Base-by-base conservation (phyloP, 1,140 invertebrate species). In the Plodia interpunctella region DNA sequence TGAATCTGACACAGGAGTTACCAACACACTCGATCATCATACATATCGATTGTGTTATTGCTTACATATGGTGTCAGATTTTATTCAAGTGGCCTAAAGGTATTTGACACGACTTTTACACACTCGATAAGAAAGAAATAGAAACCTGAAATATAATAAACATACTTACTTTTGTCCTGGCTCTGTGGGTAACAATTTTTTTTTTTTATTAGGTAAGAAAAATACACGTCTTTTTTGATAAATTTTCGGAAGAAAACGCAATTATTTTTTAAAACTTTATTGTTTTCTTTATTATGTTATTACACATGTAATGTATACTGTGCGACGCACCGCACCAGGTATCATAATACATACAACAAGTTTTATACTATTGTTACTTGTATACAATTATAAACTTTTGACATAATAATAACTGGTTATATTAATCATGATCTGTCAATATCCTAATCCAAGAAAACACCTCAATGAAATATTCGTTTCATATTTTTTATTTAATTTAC, bases 311-410 rank as follows among this genome's bases (percentile, higher is more conserved):
- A 79, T 85, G 83, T 84, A 84, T 83, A 76, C 74, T 60, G 70
- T 67, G 72, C 80, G 64, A 57, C 38, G 62, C 59, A 62, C 63
- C 64, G 74, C 80, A 77, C 72, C 72, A 72, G 76, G 60, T 83
- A 84, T 67, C 70, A 69, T 80, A 65, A 80, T 88, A 83, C 81
- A 83, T 86, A 87, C 83, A 87, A 87, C 84, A 84, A 84, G 73
- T 81, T 77, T 78, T 76, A 74, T 76, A 74, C 76, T 83, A 84
- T 87, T 85, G 76, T 85, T 85, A 85, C 60, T 81, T 84, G 82
- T 85, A 83, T 83, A 87, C 81, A 86, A 86, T 85, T 83, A 87
- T 87, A 87, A 87, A 87, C 83, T 84, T 85, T 79, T 72, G 76
- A 85, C 76, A 80, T 83, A 81, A 80, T 80, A 71, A 80, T 88